Evolutionary conservation across 2,113 vertebrate genomes (phyloP), one percentile per base, ranked within the genome.

Genomic region (Synodontis membranacea): DNA sequence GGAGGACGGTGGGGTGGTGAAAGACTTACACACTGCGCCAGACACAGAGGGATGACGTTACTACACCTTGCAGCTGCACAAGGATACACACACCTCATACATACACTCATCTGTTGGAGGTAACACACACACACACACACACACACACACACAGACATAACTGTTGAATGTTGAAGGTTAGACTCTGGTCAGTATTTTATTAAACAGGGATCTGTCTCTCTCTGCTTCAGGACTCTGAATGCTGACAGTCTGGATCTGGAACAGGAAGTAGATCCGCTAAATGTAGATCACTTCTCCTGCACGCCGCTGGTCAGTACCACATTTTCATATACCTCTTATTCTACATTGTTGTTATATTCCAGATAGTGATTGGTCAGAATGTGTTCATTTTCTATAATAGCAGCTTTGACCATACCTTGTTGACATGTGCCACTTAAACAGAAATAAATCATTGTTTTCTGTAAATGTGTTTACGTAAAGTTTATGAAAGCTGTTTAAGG

Each of bases 261-360:
- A 84, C 96, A 97, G 89, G 97, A 98, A 90, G 96, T 97, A 0
- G 97, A 98, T 89, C 97, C 97, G 15, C 96, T 98, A 34, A 98
- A 98, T 0, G 96, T 97, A 21, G 97, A 98, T 93, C 97, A 98
- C 88, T 98, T 98, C 93, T 98, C 97, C 92, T 98, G 97, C 90
- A 98, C 97, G 0, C 97, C 97, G 0, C 92, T 97, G 96, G 97
- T 97, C 92, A 42, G 60, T 50, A 64, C 19, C 37, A 72, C 39
- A 0, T 42, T 42, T 42, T 37, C 64, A 37, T 68, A 37, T 37
- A 62, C 28, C 28, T n/a, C 14, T n/a, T 72, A 11, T 70, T 2
- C 19, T 39, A 39, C 37, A 39, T 3, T 17, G 17, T 3, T 34
- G 4, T 48, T 37, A 31, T 5, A 25, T 72, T 42, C 10, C 44